Percentiles rank a stretch among this genome's conserved stretches.
These are phyloP conservation scores for Poeciliopsis presidionis DNA, from an alignment of 2,797 vertebrate genomes.

Conservation along the genomic window DNA sequence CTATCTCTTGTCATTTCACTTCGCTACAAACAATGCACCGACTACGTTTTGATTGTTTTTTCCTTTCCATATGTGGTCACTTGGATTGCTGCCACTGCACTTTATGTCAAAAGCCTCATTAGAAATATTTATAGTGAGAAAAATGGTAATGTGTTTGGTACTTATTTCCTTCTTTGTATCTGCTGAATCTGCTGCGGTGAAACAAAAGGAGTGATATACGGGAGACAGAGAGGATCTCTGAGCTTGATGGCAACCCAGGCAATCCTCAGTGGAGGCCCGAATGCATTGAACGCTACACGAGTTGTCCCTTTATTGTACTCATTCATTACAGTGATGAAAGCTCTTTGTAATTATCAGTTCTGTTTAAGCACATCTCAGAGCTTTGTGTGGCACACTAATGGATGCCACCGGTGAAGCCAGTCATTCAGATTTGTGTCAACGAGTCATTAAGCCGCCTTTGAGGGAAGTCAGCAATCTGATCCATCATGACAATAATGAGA, in stretches of 20 bases:
- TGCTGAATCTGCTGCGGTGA: constrained; percentile 5
- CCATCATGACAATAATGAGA: constrained; percentile 84
- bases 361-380: constrained; percentile 79
- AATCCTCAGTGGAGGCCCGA: constrained; percentile 55
- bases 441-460: constrained; percentile 84
- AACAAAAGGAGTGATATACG: constrained; percentile 60
- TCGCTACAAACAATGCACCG: background rate
- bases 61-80: background rate
- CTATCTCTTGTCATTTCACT: background rate
- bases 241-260: constrained; percentile 44
- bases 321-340: constrained; percentile 81
- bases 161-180: background rate
- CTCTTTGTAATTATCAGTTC: constrained; percentile 82
- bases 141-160: background rate
- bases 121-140: background rate
- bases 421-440: constrained; percentile 80
- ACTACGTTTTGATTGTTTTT: background rate
- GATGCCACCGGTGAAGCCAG: constrained; percentile 75
- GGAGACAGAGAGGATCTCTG: constrained; percentile 50
- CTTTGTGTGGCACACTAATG: constrained; percentile 76
- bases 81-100: background rate
- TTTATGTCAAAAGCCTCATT: background rate
- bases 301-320: constrained; percentile 73
- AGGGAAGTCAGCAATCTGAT: constrained; percentile 83
- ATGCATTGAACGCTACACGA: constrained; percentile 74